A percentile compares a stretch with the other conserved stretches of the same genome.
These are phyloP conservation scores for Zonitis immaculata DNA, from an alignment of 2,888 invertebrate species.

Conservation along the genomic window DNA sequence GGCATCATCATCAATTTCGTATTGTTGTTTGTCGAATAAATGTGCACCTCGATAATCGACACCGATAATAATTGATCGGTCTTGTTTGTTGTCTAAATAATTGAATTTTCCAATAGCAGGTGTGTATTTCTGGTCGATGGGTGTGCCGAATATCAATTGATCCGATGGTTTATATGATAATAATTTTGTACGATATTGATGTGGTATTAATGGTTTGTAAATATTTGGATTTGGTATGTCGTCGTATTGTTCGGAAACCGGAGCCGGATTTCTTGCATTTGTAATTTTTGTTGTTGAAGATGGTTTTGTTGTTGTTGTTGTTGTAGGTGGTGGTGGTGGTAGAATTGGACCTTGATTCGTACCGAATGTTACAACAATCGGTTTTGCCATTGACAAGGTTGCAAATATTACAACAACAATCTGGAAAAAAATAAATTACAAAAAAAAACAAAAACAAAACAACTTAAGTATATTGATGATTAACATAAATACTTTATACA, in stretches of 20 bases:
- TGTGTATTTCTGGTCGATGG: slow-evolving; percentile 42
- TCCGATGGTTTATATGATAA: slow-evolving; percentile 28
- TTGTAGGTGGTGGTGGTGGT: slow-evolving; percentile 28
- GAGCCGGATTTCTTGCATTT: slow-evolving; percentile 37
- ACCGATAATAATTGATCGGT: slow-evolving; percentile 36
- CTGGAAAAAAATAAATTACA: neutral
- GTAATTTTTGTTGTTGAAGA: slow-evolving; percentile 21
- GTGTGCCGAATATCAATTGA: slow-evolving; percentile 42
- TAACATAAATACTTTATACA: no score
- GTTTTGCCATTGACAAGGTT: slow-evolving; percentile 34
- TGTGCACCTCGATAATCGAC: slow-evolving; percentile 45
- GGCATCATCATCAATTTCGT: slow-evolving; percentile 35
- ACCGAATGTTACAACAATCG: slow-evolving; percentile 47
- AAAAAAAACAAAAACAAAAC: no score
- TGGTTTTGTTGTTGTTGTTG: slow-evolving; percentile 11
- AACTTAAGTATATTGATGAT: no score
- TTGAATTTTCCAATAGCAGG: slow-evolving; percentile 37
- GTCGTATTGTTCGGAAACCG: slow-evolving; percentile 41
- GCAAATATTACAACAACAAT: slow-evolving; percentile 15
- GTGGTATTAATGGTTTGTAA: slow-evolving; percentile 41
- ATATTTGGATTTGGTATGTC: slow-evolving; percentile 43
- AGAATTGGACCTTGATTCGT: slow-evolving; percentile 46
- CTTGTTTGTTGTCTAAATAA: slow-evolving; percentile 34
- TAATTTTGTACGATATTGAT: slow-evolving; percentile 38
- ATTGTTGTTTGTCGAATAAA: slow-evolving; percentile 43